Evolutionary conservation across 2,797 vertebrate genomes (phyloP), one percentile per base, ranked within the genome.

Genomic region (Thalassophryne amazonica): DNA sequence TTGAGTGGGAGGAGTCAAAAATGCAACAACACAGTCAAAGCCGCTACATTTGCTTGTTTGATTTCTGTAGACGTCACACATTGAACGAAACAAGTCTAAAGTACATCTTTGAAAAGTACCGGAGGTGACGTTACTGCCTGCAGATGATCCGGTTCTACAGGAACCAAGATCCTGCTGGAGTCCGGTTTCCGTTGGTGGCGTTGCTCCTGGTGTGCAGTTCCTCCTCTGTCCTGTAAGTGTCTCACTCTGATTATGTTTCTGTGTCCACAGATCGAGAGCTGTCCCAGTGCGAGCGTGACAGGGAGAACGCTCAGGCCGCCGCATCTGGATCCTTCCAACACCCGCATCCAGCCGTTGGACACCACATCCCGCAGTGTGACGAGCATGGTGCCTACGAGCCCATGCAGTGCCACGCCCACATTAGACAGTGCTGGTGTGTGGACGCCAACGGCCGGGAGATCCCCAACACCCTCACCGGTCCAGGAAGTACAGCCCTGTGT

Each of bases 401-500:
- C 34, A 91, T 85, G 0, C 96, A 98, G 78, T 98, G 95, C 60
- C 94, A 96, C 25, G 1, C 25, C 32, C 64, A 69, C 78, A 88
- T 69, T 0, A 88, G 88, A 0, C 91, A 95, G 78, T 97, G 96
- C 39, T 98, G 96, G 96, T 98, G 96, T 0, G 95, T 95, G 63
- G 92, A 96, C 46, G 69, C 81, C 8, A 60, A 78, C 0, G 96
- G 96, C 5, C 88, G 84, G 6, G 94, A 97, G 76, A 69, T 97
- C 30, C 84, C 91, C 18, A 91, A 91, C 52, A 94, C 93, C 32
- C 88, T 93, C 39, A 90, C 89, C 0, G 73, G 83, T 1, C 79
- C 84, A 0, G 92, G 88, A 34, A 80, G 74, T 70, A 74, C 18
- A 20, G 91, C 92, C 0, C 56, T 83, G 7, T 87, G 85, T 87